Evolutionary conservation across 1,140 invertebrate genomes (phyloP).

Genomic region (Aphaenogaster floridana): DNA sequence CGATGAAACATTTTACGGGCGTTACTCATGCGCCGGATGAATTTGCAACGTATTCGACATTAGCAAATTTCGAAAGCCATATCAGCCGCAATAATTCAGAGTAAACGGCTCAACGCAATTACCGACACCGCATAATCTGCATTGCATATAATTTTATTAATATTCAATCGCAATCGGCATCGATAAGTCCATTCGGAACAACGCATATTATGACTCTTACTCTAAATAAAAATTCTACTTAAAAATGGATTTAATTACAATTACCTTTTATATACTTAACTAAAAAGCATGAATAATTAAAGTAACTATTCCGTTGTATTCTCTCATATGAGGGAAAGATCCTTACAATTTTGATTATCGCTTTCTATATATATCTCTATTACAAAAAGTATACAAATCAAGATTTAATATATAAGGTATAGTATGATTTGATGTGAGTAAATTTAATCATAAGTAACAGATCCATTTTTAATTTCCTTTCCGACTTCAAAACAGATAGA

Average conservation of each 20-base stretch:
- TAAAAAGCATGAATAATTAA: neutral
- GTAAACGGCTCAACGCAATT: neutral
- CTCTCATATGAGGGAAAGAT: neutral
- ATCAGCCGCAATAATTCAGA: constrained; percentile 22
- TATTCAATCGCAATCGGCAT: neutral
- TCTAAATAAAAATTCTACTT: neutral
- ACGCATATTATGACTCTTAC: neutral
- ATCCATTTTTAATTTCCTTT: neutral
- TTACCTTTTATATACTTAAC: constrained; percentile 3
- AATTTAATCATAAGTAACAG: neutral
- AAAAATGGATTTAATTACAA: neutral
- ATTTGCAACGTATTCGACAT: constrained; percentile 11
- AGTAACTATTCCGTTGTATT: neutral
- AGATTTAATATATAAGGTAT: neutral
- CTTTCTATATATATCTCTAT: neutral
- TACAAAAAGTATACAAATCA: neutral
- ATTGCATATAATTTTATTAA: constrained; percentile 5
- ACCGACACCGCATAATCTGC: constrained; percentile 10
- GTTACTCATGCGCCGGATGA: constrained; percentile 38
- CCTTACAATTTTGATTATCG: neutral
- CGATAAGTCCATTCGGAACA: neutral
- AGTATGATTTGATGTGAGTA: neutral
- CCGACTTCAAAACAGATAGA: neutral
- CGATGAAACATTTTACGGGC: constrained; percentile 52
- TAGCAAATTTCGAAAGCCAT: constrained; percentile 39